Conservation (phyloP, 2,113 vertebrate species). For the mouse (Mus musculus) region DNA sequence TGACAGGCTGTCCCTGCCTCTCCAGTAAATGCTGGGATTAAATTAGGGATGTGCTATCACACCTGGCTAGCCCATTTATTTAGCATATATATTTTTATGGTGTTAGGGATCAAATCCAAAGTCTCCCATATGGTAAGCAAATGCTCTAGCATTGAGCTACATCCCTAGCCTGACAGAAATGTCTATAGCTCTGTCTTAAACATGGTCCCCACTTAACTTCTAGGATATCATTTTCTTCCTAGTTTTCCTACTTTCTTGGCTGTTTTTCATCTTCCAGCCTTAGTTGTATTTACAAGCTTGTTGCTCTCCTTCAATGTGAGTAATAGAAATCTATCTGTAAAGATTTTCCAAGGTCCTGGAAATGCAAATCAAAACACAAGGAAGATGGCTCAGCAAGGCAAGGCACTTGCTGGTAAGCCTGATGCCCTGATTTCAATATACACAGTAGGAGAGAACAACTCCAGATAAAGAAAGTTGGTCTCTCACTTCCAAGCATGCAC, state of each 20-base stretch:
- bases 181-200: background rate
- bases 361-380: constrained; percentile 36
- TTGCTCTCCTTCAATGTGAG: background rate
- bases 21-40: background rate
- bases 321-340: background rate
- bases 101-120: background rate
- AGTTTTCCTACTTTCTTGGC: background rate
- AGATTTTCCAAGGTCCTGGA: background rate
- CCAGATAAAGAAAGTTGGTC: background rate
- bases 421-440: background rate
- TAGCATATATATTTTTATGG: background rate
- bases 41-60: background rate
- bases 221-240: constrained; percentile 24
- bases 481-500: background rate
- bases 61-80: background rate
- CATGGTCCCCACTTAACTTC: background rate
- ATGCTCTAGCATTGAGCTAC: background rate
- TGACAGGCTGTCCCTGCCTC: background rate
- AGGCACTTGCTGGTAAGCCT: background rate
- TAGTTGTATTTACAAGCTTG: background rate
- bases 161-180: background rate
- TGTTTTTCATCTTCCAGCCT: background rate
- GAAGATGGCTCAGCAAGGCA: background rate
- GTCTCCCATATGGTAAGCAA: background rate
- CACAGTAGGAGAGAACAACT: background rate